These are phyloP conservation scores for Lerista edwardsae DNA, from an alignment of 2,797 vertebrate genomes.

Conservation along the genomic window DNA sequence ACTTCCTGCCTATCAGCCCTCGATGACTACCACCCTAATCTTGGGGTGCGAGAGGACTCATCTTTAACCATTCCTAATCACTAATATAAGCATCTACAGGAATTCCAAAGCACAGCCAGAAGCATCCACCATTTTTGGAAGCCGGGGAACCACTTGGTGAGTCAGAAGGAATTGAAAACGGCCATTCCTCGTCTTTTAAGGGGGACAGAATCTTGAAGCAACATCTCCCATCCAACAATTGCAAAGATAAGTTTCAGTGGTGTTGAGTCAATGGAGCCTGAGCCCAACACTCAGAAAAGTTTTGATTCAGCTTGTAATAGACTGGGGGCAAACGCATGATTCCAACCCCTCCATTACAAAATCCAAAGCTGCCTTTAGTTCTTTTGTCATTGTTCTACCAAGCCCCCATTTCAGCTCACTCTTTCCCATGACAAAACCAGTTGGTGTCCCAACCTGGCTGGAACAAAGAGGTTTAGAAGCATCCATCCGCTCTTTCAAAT, in stretches of 20 bases:
- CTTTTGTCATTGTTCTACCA: not conserved
- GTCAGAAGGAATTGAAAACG: not conserved
- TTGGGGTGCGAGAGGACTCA: not conserved
- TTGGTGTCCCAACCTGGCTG: not conserved
- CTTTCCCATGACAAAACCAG: not conserved
- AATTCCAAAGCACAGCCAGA: not conserved
- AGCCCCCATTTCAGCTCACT: not conserved
- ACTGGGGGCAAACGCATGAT: not conserved
- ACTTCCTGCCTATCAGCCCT: not conserved
- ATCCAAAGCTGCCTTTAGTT: not conserved
- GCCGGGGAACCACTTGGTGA: not conserved
- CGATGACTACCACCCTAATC: not conserved
- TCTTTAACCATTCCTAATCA: not conserved
- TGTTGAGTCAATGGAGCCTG: not conserved
- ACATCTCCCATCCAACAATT: not conserved
- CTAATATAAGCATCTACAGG: not conserved
- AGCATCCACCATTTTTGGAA: not conserved
- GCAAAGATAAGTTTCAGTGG: not conserved
- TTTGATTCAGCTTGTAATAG: not conserved
- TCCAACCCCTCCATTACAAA: not conserved
- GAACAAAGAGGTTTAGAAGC: not conserved
- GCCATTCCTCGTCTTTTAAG: not conserved
- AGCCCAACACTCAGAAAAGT: not conserved
- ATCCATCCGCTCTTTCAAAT: not conserved
- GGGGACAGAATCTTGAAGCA: not conserved